Evolutionary conservation across 2,113 vertebrate species (phyloP), one percentile per base, ranked within the genome.

Genomic region (Alethe castanea): DNA sequence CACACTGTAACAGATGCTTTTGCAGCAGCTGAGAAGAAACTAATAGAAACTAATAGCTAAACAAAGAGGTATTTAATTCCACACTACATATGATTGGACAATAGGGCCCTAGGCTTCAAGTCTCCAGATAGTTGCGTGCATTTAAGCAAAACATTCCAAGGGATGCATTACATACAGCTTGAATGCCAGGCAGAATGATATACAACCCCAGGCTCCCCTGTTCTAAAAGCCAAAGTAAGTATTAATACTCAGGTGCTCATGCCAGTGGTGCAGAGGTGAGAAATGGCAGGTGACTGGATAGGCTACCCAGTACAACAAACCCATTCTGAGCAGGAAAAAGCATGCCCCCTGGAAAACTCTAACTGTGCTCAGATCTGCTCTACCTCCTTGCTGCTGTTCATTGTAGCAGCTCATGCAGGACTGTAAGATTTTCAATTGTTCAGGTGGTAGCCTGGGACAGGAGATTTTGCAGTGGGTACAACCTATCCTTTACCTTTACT

Each of bases 41-140:
- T 69, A 86, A 96, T 50, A 93, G 74, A 90, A 93, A 82, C 22
- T 72, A 88, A 94, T 40, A 92, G 52, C 93, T 93, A 86, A 86
- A 90, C 90, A 96, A 95, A 92, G 92, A 83, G 48, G 69, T 70
- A 95, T 95, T 91, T 94, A 91, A 92, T 91, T 82, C 86, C 62
- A 59, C 31, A 56, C 17, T 80, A 36, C 52, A 77, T 66, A 18
- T 83, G 80, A 57, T 83, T 77, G 71, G 85, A 95, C 90, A 95
- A 90, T 83, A 92, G 74, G 52, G 38, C 74, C 26, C 86, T 83
- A 80, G 79, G 94, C 56, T 88, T 92, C 76, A 33, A 28, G 47
- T 70, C 71, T 83, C 88, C 72, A 86, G 84, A 95, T 31, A 92
- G 42, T 44, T 79, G 36, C 0, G 0, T 71, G 40, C 40, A 48